Base-by-base conservation (phyloP, 2,797 vertebrate genomes). In the Crenichthys baileyi region DNA sequence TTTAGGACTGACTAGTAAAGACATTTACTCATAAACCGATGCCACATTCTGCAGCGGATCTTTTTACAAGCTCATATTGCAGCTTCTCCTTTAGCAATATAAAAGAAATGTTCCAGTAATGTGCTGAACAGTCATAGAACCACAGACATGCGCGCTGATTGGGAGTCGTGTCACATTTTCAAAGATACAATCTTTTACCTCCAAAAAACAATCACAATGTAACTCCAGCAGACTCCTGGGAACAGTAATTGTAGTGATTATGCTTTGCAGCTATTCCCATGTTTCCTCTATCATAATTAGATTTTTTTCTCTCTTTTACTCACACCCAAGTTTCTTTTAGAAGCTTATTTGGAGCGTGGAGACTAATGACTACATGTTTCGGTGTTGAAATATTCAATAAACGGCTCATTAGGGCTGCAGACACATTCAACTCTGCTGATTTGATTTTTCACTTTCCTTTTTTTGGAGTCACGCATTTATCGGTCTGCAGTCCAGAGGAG, bases 311-410 rank as follows among this genome's bases (percentile, higher is more conserved):
- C 82, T 53, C 84, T 70, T 77, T 26, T 24, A 31, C 70, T 75
- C 83, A 55, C 7, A 63, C 79, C 83, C 81, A 91, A 91, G 86
- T 92, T 92, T 93, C 82, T 92, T 90, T 90, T 88, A 87, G 91
- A 93, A 82, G 90, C 91, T 88, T 94, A 92, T 93, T 85, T 82
- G 84, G 84, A 90, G 91, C 92, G 83, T 50, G 77, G 81, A 90
- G 87, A 91, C 88, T 93, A 94, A 95, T 91, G 91, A 91, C 90
- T 91, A 77, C 94, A 94, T 95, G 94, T 95, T 91, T 89, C 89
- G 81, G 81, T 89, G 79, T 88, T 91, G 91, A 94, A 94, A 93
- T 92, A 89, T 94, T 95, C 94, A 95, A 95, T 95, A 94, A 95
- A 90, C 53, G 20, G 65, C 90, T 94, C 90, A 89, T 94, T 93